Evolutionary conservation across 2,888 invertebrate genomes (phyloP), one percentile per base, ranked within the genome.

Genomic region (Penaeus monodon): DNA sequence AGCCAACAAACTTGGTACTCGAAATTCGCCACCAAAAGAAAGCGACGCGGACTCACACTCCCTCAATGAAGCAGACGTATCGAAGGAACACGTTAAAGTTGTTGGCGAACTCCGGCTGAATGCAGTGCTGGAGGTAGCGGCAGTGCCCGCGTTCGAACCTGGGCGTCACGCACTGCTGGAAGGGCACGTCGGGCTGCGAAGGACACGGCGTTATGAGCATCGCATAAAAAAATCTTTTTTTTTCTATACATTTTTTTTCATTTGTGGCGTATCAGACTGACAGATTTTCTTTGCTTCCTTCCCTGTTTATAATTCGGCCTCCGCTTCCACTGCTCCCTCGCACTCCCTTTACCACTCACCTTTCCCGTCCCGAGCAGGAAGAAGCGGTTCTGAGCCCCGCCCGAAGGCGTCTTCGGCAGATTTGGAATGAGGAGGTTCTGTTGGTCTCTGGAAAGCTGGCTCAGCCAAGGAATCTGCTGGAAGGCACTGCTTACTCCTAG

Each of bases 31-130:
- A 49, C 49, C 49, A 49, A 66, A n/a, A 57, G n/a, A 70, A 29
- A 27, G 12, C 6, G 12, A 81, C 24, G 17, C 6, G 44, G 49
- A 88, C 85, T 81, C 44, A 88, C 88, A 33, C 80, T 65, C 88
- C 88, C 44, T 88, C 29, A 66, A 88, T 86, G 86, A 88, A 83
- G 63, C 88, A 88, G 29, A 88, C 88, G 77, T 88, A 88, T 68
- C 70, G 63, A 57, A 88, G 38, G 86, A 88, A 88, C 7, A 79
- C 70, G 22, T 82, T 63, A 74, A 86, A 88, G 70, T 65, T 86
- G 57, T 68, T 63, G 27, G 76, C 82, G 63, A 88, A 88, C 27
- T 88, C 83, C 2, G 73, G 83, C 80, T 76, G 64, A 63, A 88
- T 76, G 70, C 88, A 88, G 65, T 88, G 84, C 33, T 88, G 88